Conservation (phyloP, 1,140 invertebrate genomes). For the Sogatella furcifera region DNA sequence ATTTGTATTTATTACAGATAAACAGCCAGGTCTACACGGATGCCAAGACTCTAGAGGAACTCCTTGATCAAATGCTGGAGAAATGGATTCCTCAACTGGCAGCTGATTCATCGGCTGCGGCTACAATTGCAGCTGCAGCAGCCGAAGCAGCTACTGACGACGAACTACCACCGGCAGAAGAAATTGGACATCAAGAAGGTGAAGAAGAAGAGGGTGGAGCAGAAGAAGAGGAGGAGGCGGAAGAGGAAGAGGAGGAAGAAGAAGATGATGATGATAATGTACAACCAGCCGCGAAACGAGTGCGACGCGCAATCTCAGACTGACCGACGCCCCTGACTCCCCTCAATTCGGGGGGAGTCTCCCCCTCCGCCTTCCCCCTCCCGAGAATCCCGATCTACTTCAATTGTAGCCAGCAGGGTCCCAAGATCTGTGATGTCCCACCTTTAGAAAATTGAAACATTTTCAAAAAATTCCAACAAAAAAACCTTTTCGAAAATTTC, state of each 20-base stretch:
- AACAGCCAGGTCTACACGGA: constrained; percentile 73
- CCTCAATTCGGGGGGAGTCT: not conserved
- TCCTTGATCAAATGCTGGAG: constrained; percentile 69
- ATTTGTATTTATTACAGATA: constrained; percentile 40
- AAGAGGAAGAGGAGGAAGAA: not conserved
- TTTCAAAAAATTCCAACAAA: too few relatives aligned
- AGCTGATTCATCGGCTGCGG: not conserved
- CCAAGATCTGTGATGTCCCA: too few relatives aligned
- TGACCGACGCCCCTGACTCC: constrained; percentile 10
- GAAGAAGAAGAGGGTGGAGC: not conserved
- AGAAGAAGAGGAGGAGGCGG: not conserved
- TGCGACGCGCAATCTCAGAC: not conserved
- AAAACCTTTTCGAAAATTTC: too few relatives aligned
- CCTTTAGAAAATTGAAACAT: too few relatives aligned
- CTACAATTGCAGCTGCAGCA: not conserved
- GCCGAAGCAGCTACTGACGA: not conserved
- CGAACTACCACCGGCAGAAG: too few relatives aligned
- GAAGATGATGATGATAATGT: constrained; percentile 1
- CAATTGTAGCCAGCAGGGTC: too few relatives aligned
- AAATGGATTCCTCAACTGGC: constrained; percentile 57
- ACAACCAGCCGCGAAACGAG: not conserved
- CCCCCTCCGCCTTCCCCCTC: not conserved
- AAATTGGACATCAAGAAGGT: not conserved
- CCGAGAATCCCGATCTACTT: too few relatives aligned
- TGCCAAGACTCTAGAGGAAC: constrained; percentile 72